Conservation (phyloP, 2,113 vertebrate species). For the Labeo catla region DNA sequence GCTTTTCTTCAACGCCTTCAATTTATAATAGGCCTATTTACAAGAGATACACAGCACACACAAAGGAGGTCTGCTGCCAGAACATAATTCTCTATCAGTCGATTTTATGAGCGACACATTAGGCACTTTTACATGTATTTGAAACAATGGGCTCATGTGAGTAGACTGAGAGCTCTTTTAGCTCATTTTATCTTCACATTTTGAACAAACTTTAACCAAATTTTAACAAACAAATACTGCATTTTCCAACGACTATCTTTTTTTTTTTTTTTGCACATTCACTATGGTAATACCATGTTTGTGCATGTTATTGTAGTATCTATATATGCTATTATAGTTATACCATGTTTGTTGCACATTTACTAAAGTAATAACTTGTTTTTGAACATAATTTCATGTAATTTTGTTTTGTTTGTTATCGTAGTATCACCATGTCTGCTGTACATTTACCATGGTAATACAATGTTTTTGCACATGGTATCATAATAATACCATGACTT, state of each 20-base stretch:
- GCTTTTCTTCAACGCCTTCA: constrained; percentile 49
- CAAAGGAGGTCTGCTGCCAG: constrained; percentile 36
- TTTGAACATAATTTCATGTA: no score
- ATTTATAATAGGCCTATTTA: constrained; percentile 55
- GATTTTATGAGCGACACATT: constrained; percentile 48
- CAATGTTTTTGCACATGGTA: background rate
- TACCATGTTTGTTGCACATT: no score
- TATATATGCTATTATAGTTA: no score
- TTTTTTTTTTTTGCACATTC: background rate
- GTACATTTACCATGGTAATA: background rate
- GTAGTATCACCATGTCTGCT: no score
- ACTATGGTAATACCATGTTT: background rate
- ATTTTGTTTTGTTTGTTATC: no score
- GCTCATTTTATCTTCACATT: background rate
- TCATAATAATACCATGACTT: background rate
- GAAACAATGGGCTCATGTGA: constrained; percentile 24
- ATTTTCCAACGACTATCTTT: background rate
- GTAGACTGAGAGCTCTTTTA: background rate
- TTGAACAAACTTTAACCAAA: background rate
- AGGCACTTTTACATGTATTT: background rate
- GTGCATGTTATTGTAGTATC: background rate
- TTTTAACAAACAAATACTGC: background rate
- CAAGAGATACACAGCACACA: constrained; percentile 34
- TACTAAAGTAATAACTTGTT: no score
- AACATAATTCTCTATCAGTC: constrained; percentile 38